phyloP scores from a whole-genome alignment of 2,797 vertebrate genomes.

The Phataginus tricuspis region DNA sequence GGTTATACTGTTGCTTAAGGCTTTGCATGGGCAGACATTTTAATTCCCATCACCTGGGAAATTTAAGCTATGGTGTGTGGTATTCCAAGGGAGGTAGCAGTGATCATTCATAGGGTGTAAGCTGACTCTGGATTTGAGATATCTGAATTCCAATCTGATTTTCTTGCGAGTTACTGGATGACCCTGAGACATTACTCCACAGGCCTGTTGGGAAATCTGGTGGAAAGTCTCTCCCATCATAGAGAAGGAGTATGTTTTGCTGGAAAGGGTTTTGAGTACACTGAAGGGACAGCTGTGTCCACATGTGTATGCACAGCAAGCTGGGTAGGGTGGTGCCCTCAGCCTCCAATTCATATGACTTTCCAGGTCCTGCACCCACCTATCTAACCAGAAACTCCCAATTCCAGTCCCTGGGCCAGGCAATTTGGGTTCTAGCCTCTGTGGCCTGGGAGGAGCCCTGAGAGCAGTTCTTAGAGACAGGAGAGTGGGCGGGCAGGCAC shows the following conservation, averaged over 20 bases:
- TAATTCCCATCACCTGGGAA: neutral
- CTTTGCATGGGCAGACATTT: neutral
- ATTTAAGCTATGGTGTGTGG: neutral
- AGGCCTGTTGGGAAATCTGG: neutral
- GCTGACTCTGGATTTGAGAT: neutral
- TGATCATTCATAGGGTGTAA: neutral
- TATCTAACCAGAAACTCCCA: neutral
- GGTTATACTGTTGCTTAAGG: neutral
- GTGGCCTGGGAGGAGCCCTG: neutral
- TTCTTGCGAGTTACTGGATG: neutral
- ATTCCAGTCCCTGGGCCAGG: neutral
- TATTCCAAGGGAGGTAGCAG: neutral
- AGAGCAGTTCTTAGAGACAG: neutral
- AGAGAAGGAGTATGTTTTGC: neutral
- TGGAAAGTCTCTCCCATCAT: neutral
- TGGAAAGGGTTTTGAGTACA: neutral
- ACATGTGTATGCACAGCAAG: neutral
- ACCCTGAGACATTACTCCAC: neutral
- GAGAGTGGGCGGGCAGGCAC: neutral
- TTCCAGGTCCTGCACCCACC: neutral
- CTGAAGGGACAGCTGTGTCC: neutral
- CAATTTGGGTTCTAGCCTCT: neutral
- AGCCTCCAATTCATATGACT: neutral
- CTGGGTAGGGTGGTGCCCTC: neutral
- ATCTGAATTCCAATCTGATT: neutral